phyloP scores from a whole-genome alignment of 2,888 invertebrate species.

The Litoditis marina region DNA sequence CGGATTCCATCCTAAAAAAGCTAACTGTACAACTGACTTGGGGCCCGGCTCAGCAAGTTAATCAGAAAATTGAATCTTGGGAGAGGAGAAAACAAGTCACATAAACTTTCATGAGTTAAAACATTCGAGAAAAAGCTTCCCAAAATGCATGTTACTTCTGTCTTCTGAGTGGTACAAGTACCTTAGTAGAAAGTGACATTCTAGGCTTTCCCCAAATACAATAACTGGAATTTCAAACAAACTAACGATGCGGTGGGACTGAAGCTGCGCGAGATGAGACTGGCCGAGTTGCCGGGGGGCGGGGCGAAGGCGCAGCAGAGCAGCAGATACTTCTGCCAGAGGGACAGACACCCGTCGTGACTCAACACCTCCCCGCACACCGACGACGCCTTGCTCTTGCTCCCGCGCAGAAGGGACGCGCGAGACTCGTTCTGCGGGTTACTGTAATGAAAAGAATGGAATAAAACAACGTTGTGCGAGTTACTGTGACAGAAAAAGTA shows the following conservation, averaged over 20 bases:
- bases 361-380: slow-evolving; percentile 48
- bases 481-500: no score
- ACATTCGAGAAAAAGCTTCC: no score
- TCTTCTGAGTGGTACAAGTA: no score
- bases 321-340: slow-evolving; percentile 78
- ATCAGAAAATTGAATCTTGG: neutral
- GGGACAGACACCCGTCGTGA: slow-evolving; percentile 84
- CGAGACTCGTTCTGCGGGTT: slow-evolving; percentile 93
- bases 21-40: neutral
- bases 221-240: neutral
- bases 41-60: neutral
- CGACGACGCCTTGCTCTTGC: slow-evolving; percentile 59
- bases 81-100: neutral
- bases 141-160: no score
- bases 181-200: no score
- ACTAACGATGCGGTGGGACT: slow-evolving; percentile 69
- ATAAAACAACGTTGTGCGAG: no score
- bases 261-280: slow-evolving; percentile 74
- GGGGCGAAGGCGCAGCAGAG: slow-evolving; percentile 94
- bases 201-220: no score
- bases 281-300: slow-evolving; percentile 65
- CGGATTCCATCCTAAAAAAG: slow-evolving; percentile 31
- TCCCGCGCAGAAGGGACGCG: slow-evolving; percentile 82
- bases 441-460: no score
- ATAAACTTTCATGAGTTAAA: no score